Base-by-base conservation (phyloP, 1,140 invertebrate genomes). In the Drosophila lacertosa region DNA sequence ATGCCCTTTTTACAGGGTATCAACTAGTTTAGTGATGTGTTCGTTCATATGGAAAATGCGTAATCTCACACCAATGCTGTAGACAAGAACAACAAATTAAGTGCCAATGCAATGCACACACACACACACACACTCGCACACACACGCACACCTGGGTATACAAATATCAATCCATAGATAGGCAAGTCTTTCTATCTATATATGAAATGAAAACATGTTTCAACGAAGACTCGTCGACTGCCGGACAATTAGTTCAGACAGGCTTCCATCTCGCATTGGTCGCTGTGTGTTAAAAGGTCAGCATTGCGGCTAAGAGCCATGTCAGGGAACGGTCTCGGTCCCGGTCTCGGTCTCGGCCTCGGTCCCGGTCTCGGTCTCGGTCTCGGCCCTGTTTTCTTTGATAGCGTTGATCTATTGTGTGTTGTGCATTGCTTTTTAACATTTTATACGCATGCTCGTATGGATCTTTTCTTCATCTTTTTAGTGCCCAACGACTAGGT, bases 381-480 rank as follows among this genome's bases (percentile, higher is more conserved):
- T 50, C 35, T 22, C 63, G 53, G 48, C 47, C 20, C 45, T 65
- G 59, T 74, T n/a, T n/a, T 74, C 82, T 88, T 88, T 89, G 80
- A 83, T 83, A 83, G 82, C 72, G 74, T 89, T 88, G 82, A 88
- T 88, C 82, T 82, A 88, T 88, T 75, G 82, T 83, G 66, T 74
- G 62, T 88, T 74, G 62, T 88, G 81, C 82, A 82, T 76, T 74
- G 70, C 71, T 75, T 75, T 75, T 68, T 76, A 76, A 76, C 73
- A 73, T 88, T 88, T 83, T 89, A 89, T 89, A 83, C 75, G 82
- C 63, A 76, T 58, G 51, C 45, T 63, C 45, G 62, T 58, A 37
- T 47, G 71, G 45, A 24, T 48, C 24, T 57, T 59, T 59, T 58
- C 32, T 57, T 45, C 54, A 59, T 68, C 67, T 77, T 70, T 71